Evolutionary conservation across 2,797 vertebrate species (phyloP), one percentile per base, ranked within the genome.

Genomic region (Streptopelia turtur): DNA sequence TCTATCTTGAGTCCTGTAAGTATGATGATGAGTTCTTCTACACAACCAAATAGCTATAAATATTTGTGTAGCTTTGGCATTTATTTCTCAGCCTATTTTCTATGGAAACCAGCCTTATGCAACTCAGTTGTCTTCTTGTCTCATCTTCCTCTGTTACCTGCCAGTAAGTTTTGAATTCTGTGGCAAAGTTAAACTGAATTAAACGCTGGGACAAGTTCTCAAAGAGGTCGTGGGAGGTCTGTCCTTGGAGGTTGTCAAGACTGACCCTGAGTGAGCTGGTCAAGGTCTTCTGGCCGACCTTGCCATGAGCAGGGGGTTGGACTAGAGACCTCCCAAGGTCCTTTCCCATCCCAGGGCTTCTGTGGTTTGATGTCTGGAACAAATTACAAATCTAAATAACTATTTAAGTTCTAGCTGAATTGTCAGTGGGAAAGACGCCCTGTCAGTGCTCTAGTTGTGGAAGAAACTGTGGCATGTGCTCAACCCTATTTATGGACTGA

Each of bases 81-180:
- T 89, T 93, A 49, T 85, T 96, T 95, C 47, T 90, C 20, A 60
- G 41, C 16, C 39, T 31, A 17, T 86, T 91, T 83, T 90, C 80
- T 71, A 3, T 49, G 57, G 90, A 92, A 92, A 83, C 21, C 49
- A 92, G 17, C 33, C 16, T 81, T 95, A 57, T 57, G 37, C 50
- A 92, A 37, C 74, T 81, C 57, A 24, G 28, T 53, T 60, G 15
- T 63, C 60, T 5, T 3, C 53, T 90, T 94, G 30, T 92, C 72
- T 90, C 23, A 13, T 78, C 64, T 88, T 92, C 49, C 5, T 64
- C 41, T 12, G 3, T 57, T 88, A 81, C 49, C 57, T 81, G 17
- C 23, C 10, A 43, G 21, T 75, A 64, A 57, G 20, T 78, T 90
- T 57, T 81, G 17, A 75, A 55, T 83, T 93, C 53, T 71, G 11